Evolutionary conservation across 2,888 invertebrate species (phyloP).

Genomic region (Agonum fuliginosum): DNA sequence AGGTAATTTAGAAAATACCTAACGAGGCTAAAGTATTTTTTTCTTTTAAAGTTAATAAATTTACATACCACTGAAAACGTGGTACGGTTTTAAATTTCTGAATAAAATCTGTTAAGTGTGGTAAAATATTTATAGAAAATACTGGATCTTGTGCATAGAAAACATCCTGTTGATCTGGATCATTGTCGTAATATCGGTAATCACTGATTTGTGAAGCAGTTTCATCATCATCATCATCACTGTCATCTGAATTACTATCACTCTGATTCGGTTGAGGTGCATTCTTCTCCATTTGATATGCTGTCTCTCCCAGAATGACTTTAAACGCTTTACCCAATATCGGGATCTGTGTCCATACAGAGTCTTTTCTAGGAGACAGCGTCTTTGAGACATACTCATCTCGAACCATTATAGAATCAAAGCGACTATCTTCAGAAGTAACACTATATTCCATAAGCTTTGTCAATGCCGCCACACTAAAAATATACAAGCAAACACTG

Average conservation of each 20-base stretch:
- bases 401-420: conserved; percentile 70
- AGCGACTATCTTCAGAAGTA: conserved; percentile 77
- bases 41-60: conserved; percentile 78
- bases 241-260: no score
- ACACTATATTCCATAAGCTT: conserved; percentile 82
- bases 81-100: conserved; percentile 79
- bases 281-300: conserved; percentile 75
- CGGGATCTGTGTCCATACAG: conserved; percentile 79
- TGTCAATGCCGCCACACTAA: conserved; percentile 79
- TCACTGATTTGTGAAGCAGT: conserved; percentile 60
- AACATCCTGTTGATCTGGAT: conserved; percentile 77
- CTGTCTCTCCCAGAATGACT: conserved; percentile 79
- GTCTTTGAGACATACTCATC: conserved; percentile 70
- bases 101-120: conserved; percentile 79
- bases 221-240: conserved; percentile 36
- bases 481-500: conserved; percentile 15
- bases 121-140: conserved; percentile 78
- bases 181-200: conserved; percentile 70
- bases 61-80: conserved; percentile 77
- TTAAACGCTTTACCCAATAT: conserved; percentile 84
- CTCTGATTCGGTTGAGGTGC: no score
- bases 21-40: conserved; percentile 71
- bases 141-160: conserved; percentile 79
- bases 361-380: conserved; percentile 67
- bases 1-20: conserved; percentile 30